phyloP scores from a whole-genome alignment of 2,888 invertebrate species.

The Tineola bisselliella region DNA sequence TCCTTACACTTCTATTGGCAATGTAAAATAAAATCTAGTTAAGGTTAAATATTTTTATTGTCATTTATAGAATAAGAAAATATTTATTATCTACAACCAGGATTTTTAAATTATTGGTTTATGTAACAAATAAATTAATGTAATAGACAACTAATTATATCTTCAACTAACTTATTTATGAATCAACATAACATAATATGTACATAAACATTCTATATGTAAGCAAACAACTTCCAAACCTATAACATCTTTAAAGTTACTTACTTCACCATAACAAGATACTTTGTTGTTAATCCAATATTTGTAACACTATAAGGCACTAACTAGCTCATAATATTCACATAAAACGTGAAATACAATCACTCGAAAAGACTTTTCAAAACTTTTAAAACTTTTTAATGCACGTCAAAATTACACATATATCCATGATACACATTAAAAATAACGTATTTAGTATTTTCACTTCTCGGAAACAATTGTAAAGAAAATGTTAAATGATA shows the following conservation, averaged over 20 bases:
- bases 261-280: background rate
- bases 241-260: background rate
- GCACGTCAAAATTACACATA: constrained; percentile 1
- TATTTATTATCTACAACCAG: too few species aligned
- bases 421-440: background rate
- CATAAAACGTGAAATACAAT: background rate
- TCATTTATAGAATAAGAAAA: too few species aligned
- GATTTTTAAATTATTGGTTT: too few species aligned
- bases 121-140: too few species aligned
- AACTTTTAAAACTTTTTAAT: background rate
- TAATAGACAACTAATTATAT: too few species aligned
- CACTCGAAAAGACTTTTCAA: background rate
- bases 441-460: background rate
- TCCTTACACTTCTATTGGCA: too few species aligned
- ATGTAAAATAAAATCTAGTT: too few species aligned
- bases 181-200: too few species aligned
- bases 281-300: background rate
- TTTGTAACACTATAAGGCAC: background rate
- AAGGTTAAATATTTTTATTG: too few species aligned
- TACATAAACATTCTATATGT: too few species aligned
- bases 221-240: background rate
- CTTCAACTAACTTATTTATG: too few species aligned
- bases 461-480: background rate
- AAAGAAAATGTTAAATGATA: background rate
- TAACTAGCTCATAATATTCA: background rate